phyloP scores from a whole-genome alignment of 2,797 vertebrate species.

The Acanthornis magna region DNA sequence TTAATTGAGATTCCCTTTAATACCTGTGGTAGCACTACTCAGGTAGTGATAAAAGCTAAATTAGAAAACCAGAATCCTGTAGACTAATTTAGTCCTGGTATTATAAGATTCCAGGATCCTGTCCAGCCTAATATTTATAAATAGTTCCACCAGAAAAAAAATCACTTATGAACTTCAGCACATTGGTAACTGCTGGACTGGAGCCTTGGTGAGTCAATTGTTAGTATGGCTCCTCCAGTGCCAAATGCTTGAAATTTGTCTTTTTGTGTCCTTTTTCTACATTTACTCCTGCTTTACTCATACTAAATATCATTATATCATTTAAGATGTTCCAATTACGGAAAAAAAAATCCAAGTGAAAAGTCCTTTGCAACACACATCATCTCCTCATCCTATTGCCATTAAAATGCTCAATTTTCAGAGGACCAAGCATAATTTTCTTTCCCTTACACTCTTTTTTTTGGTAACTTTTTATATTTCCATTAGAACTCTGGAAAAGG shows the following conservation, averaged over 20 bases:
- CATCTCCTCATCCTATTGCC: neutral
- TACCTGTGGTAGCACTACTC: neutral
- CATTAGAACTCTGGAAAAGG: slow-evolving; percentile 2
- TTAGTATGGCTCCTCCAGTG: neutral
- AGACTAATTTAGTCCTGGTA: neutral
- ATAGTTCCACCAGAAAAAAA: neutral
- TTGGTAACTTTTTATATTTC: neutral
- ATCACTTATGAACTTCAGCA: neutral
- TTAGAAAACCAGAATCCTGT: neutral
- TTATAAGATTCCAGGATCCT: neutral
- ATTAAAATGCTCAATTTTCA: slow-evolving; percentile 34
- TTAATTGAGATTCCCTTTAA: neutral
- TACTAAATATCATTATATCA: neutral
- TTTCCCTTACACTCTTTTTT: neutral
- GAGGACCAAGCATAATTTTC: neutral
- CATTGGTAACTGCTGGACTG: neutral
- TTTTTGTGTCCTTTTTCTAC: neutral
- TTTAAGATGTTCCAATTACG: neutral
- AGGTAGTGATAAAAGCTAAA: neutral
- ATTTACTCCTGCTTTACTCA: neutral
- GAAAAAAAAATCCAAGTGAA: neutral
- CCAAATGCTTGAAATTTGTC: neutral
- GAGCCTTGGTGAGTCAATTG: neutral
- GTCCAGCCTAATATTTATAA: neutral
- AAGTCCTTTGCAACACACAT: slow-evolving; percentile 1